Evolutionary conservation across 1,140 invertebrate species (phyloP).

Genomic region (Ceratosolen solmsi): DNA sequence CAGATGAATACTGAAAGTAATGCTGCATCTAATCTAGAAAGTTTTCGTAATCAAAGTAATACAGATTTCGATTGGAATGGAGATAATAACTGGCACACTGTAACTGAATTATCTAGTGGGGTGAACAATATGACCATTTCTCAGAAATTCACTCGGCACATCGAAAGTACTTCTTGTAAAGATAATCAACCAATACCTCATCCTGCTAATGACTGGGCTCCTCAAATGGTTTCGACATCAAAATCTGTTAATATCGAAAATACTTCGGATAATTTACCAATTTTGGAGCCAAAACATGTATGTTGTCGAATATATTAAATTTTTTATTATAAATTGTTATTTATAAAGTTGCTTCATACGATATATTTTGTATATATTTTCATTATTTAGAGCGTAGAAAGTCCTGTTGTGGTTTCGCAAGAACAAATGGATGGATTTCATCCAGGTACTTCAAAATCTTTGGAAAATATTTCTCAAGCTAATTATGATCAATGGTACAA

Average conservation of each 20-base stretch:
- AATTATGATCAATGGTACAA: conserved; percentile 72
- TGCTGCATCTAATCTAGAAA: conserved; percentile 12
- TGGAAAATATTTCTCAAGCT: conserved; percentile 57
- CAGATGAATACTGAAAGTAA: conserved; percentile 35
- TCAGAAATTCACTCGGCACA: conserved; percentile 50
- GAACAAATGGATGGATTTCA: conserved; percentile 30
- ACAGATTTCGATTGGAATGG: conserved; percentile 58
- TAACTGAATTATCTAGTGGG: conserved; percentile 57
- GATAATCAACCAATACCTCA: conserved; percentile 27
- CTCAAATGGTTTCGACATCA: conserved; percentile 7
- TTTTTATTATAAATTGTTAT: too few species aligned
- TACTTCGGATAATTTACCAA: conserved; percentile 56
- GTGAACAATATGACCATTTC: conserved; percentile 59
- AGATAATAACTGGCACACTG: conserved; percentile 60
- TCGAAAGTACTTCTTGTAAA: conserved; percentile 52
- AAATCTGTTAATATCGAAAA: conserved; percentile 38
- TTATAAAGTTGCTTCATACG: too few species aligned
- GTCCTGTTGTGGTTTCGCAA: background rate
- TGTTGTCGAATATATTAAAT: conserved; percentile 19
- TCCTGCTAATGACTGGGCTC: conserved; percentile 43
- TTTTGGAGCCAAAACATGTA: conserved; percentile 51
- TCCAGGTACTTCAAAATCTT: conserved; percentile 10
- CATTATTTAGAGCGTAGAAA: conserved; percentile 23
- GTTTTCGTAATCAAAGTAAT: conserved; percentile 55
- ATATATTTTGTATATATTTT: too few species aligned